Evolutionary conservation across 2,888 invertebrate species (phyloP).

Genomic region (Cheilosia scutellata): DNA sequence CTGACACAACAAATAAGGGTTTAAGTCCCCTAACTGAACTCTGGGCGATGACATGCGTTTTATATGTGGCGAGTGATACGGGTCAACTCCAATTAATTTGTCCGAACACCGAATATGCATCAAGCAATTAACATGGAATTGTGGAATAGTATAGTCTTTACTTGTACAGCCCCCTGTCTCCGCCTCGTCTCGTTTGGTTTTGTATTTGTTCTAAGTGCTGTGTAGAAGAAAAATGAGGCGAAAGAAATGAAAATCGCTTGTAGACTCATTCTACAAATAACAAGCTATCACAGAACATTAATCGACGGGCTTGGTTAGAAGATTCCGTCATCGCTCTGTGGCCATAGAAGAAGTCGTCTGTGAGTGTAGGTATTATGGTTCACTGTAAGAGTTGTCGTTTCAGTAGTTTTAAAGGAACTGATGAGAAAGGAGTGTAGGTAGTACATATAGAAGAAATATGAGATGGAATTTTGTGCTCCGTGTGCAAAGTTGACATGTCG

Average conservation of each 20-base stretch:
- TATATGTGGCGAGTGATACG: constrained; percentile 38
- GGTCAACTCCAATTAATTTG: constrained; percentile 66
- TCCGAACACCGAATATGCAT: constrained; percentile 63
- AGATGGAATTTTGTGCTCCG: neutral
- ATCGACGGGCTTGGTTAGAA: constrained; percentile 48
- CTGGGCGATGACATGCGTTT: constrained; percentile 11
- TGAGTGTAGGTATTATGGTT: neutral
- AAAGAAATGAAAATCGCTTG: constrained; percentile 43
- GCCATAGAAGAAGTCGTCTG: constrained; percentile 40
- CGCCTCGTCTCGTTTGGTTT: neutral
- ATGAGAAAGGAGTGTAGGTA: neutral
- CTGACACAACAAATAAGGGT: constrained; percentile 47
- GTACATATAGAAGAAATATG: neutral
- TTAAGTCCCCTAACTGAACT: constrained; percentile 23
- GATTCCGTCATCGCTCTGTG: constrained; percentile 66
- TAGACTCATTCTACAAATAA: constrained; percentile 63
- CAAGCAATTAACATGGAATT: constrained; percentile 65
- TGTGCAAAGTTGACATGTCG: neutral
- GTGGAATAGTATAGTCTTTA: neutral
- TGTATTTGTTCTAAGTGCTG: neutral
- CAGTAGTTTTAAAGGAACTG: neutral
- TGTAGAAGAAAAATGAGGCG: neutral
- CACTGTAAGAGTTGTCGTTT: neutral
- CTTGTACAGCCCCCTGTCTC: neutral
- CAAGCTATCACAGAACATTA: constrained; percentile 67